Percentiles rank a stretch among this genome's conserved stretches.
Conservation (phyloP, 2,888 invertebrate species). For the Archips crataeganus region DNA sequence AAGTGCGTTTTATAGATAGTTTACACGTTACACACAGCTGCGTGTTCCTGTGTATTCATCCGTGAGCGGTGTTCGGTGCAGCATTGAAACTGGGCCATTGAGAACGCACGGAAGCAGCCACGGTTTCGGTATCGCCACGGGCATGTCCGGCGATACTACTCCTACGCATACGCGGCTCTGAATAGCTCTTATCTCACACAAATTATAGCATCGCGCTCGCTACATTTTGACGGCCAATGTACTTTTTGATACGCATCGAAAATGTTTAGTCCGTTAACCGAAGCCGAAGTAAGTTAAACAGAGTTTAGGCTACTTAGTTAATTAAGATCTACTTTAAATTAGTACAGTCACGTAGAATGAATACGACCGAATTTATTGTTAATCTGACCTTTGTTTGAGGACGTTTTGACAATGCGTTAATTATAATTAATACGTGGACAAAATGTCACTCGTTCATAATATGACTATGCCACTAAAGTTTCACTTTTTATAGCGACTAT, state of each 20-base stretch:
- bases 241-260: not conserved
- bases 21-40: conserved; percentile 36
- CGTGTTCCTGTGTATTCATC: conserved; percentile 60
- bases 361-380: not conserved
- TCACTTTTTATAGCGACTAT: not conserved
- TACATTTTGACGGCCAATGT: not conserved
- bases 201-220: not conserved
- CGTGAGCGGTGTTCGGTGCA: conserved; percentile 58
- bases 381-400: conserved; percentile 25
- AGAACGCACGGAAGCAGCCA: conserved; percentile 49
- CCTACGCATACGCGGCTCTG: conserved; percentile 24
- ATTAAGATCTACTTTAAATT: not conserved
- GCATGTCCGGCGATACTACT: conserved; percentile 44
- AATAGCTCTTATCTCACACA: conserved; percentile 26
- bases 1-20: conserved; percentile 14
- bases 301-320: not conserved
- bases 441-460: conserved; percentile 2
- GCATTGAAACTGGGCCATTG: conserved; percentile 66
- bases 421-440: conserved; percentile 11
- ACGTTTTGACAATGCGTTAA: conserved; percentile 3
- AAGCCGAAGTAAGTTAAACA: not conserved
- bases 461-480: not conserved
- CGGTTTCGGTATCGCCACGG: conserved; percentile 43
- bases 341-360: not conserved
- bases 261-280: not conserved